phyloP scores from a whole-genome alignment of 2,113 vertebrate genomes.

The Reinhardtius hippoglossoides region DNA sequence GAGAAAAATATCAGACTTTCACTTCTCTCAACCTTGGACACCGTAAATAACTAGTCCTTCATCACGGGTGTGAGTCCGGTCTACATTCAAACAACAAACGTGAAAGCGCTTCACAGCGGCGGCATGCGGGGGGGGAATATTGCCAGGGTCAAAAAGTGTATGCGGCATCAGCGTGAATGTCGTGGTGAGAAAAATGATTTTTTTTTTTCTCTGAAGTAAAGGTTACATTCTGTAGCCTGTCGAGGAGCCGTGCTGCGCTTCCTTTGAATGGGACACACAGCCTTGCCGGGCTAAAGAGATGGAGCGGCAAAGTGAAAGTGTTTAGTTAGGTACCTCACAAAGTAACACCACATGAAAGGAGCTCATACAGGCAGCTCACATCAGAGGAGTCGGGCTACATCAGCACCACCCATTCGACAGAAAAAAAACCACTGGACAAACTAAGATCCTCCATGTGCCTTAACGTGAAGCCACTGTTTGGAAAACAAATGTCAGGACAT shows the following conservation, averaged over 20 bases:
- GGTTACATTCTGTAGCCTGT: constrained; percentile 57
- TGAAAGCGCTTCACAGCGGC: constrained; percentile 2
- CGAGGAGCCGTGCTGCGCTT: constrained; percentile 48
- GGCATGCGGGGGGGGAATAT: background rate
- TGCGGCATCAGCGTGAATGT: constrained; percentile 29
- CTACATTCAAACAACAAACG: constrained; percentile 9
- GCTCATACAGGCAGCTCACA: constrained; percentile 19
- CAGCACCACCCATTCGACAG: constrained; percentile 5
- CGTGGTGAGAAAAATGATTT: constrained; percentile 54
- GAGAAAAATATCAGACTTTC: constrained; percentile 15
- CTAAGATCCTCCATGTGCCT: constrained; percentile 25
- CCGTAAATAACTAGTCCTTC: constrained; percentile 1
- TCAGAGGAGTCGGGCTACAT: constrained; percentile 38
- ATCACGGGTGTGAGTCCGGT: background rate
- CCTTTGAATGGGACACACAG: constrained; percentile 48
- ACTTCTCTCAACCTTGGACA: constrained; percentile 6
- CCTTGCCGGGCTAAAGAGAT: constrained; percentile 27
- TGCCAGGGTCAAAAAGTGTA: constrained; percentile 18
- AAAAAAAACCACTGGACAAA: constrained; percentile 11
- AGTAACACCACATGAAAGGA: constrained; percentile 50
- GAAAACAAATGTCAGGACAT: constrained; percentile 65
- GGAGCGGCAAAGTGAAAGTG: constrained; percentile 36
- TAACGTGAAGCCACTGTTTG: constrained; percentile 51
- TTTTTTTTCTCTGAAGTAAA: constrained; percentile 46
- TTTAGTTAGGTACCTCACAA: constrained; percentile 48